phyloP scores from a whole-genome alignment of 2,113 vertebrate species.

The Verasper variegatus region DNA sequence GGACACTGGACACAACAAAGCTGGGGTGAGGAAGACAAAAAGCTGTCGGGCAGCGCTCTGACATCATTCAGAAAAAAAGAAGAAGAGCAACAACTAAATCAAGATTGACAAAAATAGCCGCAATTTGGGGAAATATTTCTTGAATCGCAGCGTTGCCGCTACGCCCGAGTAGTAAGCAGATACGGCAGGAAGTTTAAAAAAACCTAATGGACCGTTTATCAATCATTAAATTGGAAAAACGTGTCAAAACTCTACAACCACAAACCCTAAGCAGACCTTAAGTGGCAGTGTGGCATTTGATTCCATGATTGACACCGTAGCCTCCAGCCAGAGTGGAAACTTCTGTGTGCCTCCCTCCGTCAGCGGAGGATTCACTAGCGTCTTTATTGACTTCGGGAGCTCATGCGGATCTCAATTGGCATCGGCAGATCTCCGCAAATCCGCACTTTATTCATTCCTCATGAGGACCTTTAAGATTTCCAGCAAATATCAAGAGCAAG shows the following conservation, averaged over 20 bases:
- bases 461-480: conserved; percentile 73
- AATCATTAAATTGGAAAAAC: conserved; percentile 2
- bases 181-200: background rate
- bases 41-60: conserved; percentile 16
- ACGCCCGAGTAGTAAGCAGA: background rate
- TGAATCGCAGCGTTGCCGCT: background rate
- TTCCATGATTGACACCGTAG: conserved; percentile 24
- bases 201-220: background rate
- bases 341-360: conserved; percentile 14
- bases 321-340: conserved; percentile 23
- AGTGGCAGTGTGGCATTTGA: conserved; percentile 41
- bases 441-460: conserved; percentile 62
- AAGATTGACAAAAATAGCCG: conserved; percentile 3
- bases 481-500: conserved; percentile 45
- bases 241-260: background rate
- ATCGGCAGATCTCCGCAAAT: conserved; percentile 52
- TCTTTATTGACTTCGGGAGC: conserved; percentile 35
- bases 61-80: conserved; percentile 23
- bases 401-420: conserved; percentile 50
- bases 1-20: background rate
- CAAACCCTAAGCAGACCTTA: background rate
- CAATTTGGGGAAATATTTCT: conserved; percentile 3
- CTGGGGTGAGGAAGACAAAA: conserved; percentile 21
- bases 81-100: conserved; percentile 26
- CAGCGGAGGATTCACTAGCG: conserved; percentile 21